These are phyloP conservation scores for Ceyx cyanopectus DNA, from an alignment of 2,113 vertebrate genomes.

Conservation along the genomic window DNA sequence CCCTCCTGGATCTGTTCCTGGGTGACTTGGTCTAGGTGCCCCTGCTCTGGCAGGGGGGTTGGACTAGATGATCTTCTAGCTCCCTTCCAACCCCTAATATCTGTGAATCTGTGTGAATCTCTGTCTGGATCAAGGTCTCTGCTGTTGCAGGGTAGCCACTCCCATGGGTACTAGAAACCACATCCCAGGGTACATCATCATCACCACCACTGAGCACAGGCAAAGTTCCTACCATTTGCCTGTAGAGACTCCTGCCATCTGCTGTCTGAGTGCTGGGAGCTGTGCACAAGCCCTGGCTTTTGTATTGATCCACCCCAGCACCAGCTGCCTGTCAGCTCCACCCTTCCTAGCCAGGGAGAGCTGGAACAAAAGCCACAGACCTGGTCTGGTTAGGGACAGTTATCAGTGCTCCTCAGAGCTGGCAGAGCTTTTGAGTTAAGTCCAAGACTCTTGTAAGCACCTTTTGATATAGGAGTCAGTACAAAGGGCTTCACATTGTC, in stretches of 20 bases:
- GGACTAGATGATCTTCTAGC: no score
- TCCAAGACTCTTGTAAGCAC: neutral
- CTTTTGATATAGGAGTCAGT: neutral
- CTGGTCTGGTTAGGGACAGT: neutral
- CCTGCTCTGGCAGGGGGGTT: no score
- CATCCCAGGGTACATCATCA: neutral
- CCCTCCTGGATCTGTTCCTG: no score
- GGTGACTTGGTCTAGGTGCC: no score
- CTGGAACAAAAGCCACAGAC: neutral
- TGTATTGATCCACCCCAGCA: neutral
- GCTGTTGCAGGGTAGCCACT: no score
- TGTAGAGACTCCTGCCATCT: neutral
- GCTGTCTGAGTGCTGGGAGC: neutral
- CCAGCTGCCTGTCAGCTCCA: neutral
- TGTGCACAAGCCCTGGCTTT: neutral
- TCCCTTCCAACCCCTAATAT: no score
- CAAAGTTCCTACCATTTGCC: neutral
- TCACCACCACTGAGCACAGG: neutral
- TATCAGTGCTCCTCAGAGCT: neutral
- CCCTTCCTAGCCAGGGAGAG: neutral
- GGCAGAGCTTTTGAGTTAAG: neutral
- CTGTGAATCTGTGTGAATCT: no score
- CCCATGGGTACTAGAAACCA: accelerated
- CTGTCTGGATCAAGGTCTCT: neutral
- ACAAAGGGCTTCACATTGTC: neutral